Base-by-base conservation (phyloP, 2,113 vertebrate genomes). In the Macroglossus sobrinus region DNA sequence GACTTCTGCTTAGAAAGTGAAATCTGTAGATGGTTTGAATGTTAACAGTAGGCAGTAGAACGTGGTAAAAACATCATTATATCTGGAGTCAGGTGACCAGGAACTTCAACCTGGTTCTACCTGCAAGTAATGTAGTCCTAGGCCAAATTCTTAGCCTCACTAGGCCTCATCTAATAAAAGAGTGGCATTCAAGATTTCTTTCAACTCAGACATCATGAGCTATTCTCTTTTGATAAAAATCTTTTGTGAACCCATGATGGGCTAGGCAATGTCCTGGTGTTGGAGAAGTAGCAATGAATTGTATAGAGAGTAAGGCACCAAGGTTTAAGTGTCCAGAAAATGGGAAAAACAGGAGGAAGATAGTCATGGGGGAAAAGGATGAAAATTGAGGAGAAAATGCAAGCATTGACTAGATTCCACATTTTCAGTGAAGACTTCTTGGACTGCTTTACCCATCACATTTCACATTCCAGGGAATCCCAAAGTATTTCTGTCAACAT, bases 21-120 rank as follows among this genome's bases (percentile, higher is more conserved):
- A 81, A 79, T 90, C 74, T 84, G 61, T 55, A 16, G 97, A 92
- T 88, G 63, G 61, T 89, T 66, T 85, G 74, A 85, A 71, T 78
- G 33, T 35, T 57, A 82, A 82, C 26, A 82, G 43, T 53, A 26
- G 55, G 15, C 47, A 95, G 40, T 14, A 72, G 85, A 50, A 86
- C 8, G 18, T 66, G 53, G 72, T 35, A 4, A 33, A 64, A 64
- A 75, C 66, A 45, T 93, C 71, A 50, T 40, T 78, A 12, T 43
- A 43, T 14, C 43, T 43, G 38, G 69, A 59, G n/a, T 38, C 76
- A 59, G 16, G 59, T 84, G 75, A 50, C 59, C 30, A 33, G 45
- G 12, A 72, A 74, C 89, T 53, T 2, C 9, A 78, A 45, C 45
- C 61, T 95, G 45, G 66, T 43, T 72, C 69, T 43, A 76, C 22